These are phyloP conservation scores for Oasisia sp. DNA, from an alignment of 2,888 invertebrate species.

Conservation along the genomic window DNA sequence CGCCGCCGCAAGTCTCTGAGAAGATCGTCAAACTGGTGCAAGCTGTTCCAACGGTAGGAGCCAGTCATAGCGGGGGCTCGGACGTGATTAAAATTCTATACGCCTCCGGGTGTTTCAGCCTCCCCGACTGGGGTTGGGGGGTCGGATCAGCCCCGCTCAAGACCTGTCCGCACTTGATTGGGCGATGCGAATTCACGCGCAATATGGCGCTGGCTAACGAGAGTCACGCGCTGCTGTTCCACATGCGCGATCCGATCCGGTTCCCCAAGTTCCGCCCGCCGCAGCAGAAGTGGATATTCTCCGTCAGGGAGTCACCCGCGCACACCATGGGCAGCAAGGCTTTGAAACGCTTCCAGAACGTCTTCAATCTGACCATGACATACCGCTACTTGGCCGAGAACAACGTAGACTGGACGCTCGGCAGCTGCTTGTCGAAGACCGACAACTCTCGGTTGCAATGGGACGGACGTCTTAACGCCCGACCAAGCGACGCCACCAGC, in stretches of 20 bases:
- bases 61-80: no score
- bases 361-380: constrained; percentile 7
- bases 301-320: neutral
- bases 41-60: no score
- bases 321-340: no score
- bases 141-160: no score
- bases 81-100: no score
- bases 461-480: no score
- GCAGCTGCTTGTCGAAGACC: neutral
- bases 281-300: constrained; percentile 19
- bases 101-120: no score
- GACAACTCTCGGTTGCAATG: no score
- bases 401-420: neutral
- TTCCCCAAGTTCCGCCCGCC: neutral
- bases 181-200: neutral
- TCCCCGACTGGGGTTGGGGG: no score
- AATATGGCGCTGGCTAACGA: neutral
- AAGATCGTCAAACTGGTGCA: no score
- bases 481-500: no score
- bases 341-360: neutral
- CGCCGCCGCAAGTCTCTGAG: no score
- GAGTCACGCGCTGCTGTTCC: neutral
- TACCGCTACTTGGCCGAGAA: neutral
- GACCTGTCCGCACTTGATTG: neutral
- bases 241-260: neutral